phyloP scores from a whole-genome alignment of 2,888 invertebrate genomes.

The Drosophila kokeensis region DNA sequence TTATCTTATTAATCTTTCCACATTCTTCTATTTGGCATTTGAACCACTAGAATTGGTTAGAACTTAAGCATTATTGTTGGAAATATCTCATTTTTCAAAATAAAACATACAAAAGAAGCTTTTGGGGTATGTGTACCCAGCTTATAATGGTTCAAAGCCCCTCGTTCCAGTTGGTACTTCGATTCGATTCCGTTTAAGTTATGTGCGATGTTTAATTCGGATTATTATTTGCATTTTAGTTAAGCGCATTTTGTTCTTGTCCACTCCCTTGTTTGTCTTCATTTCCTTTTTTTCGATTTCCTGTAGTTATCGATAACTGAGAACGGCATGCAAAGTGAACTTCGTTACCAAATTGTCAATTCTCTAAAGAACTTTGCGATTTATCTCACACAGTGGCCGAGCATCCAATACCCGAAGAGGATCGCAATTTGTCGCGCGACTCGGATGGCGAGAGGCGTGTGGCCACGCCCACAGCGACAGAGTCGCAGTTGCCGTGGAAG shows the following conservation, averaged over 20 bases:
- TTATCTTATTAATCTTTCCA: background rate
- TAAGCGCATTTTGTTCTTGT: conserved; percentile 58
- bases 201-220: conserved; percentile 11
- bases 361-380: conserved; percentile 1
- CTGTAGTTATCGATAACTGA: conserved; percentile 35
- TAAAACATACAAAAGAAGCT: background rate
- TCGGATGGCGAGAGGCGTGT: conserved; percentile 89
- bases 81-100: background rate
- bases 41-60: background rate
- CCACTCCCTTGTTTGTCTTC: conserved; percentile 18
- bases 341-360: background rate
- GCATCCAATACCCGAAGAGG: conserved; percentile 83
- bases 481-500: conserved; percentile 97
- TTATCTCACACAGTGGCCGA: conserved; percentile 78
- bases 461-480: conserved; percentile 94
- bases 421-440: conserved; percentile 82
- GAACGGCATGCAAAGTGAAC: conserved; percentile 35
- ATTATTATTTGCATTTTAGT: conserved; percentile 36
- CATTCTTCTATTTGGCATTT: conserved; percentile 1
- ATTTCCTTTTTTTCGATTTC: conserved; percentile 24
- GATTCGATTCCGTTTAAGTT: conserved; percentile 25
- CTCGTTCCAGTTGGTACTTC: conserved; percentile 11
- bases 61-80: background rate
- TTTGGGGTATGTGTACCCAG: background rate
- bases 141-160: background rate